Base-by-base conservation (phyloP, 2,888 invertebrate genomes). In the Macrosoma leucophasiata region DNA sequence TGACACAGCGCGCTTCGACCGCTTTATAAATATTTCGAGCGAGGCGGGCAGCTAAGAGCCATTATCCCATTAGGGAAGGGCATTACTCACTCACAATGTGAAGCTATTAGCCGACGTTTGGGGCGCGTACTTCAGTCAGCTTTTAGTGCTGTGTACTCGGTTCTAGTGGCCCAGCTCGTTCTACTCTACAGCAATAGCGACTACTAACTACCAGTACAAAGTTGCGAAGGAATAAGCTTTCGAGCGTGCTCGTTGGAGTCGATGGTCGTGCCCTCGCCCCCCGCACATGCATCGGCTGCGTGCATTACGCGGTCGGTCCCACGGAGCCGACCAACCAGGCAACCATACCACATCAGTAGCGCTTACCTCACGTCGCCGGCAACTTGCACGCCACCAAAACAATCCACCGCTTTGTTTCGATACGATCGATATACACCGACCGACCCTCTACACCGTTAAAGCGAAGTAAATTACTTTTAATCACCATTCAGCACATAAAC, bases 11-110 rank as follows among this genome's bases (percentile, higher is more conserved):
- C 63, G 63, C 67, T 76, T 74, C 70, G 59, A 61, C 62, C 67
- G 73, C 71, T 77, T 77, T 76, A 76, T 72, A 79, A 75, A 77
- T 79, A 77, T 81, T 78, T 73, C 69, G 66, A 74, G 59, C 63
- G 59, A 55, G 48, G 50, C 58, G 58, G 62, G 60, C 58, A 45
- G 45, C 50, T 36, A 41, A 47, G 61, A 63, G 69, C 71, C 68
- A 79, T 79, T 79, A 79, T 76, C 74, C 76, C 75, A 79, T 81
- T 81, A 78, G 64, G 73, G 68, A 62, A 75, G 70, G 63, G 67
- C 71, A 75, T 77, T 72, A 75, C 70, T 78, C 73, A 73, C 68
- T 63, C 65, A 70, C 67, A 75, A 75, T 71, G 71, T 66, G 64
- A 61, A 61, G 68, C 71, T 71, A 70, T 74, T 69, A 69, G 61